These are phyloP conservation scores for Labeo calbasu DNA, from an alignment of 2,797 vertebrate genomes.

Conservation along the genomic window DNA sequence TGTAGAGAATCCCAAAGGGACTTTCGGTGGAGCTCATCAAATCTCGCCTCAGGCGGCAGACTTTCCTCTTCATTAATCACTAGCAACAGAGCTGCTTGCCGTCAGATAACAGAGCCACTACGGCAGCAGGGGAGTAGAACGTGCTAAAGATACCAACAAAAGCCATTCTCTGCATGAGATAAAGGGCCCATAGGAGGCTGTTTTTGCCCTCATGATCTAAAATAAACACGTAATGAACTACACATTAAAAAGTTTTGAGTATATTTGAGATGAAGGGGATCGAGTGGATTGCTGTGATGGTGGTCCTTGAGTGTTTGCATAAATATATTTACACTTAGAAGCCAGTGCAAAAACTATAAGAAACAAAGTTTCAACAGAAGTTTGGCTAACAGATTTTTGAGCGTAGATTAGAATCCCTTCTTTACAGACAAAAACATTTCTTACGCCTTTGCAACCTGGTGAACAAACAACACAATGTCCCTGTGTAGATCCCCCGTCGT, in stretches of 20 bases:
- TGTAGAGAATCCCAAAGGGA: conserved; percentile 20
- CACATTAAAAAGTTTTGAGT: neutral
- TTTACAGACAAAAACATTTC: conserved; percentile 1
- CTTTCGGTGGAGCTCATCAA: conserved; percentile 44
- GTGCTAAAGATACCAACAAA: conserved; percentile 42
- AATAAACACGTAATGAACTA: conserved; percentile 23
- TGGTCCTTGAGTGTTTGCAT: conserved; percentile 10
- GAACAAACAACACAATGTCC: conserved; percentile 24
- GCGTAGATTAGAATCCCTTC: neutral
- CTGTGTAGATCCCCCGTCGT: neutral
- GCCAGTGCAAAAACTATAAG: neutral
- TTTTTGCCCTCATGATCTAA: conserved; percentile 29
- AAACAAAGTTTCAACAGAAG: neutral
- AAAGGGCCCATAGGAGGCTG: conserved; percentile 2
- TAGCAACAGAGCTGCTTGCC: conserved; percentile 16
- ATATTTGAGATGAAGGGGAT: neutral
- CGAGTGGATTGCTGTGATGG: neutral
- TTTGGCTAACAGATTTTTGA: neutral
- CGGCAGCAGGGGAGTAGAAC: conserved; percentile 5
- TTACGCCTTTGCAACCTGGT: conserved; percentile 13
- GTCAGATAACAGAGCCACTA: conserved; percentile 40
- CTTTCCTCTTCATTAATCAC: conserved; percentile 57
- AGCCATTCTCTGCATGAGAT: conserved; percentile 45
- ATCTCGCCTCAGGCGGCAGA: conserved; percentile 41
- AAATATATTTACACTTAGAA: neutral